A percentile compares a stretch with the other conserved stretches of the same genome.
Conservation (phyloP, 2,888 invertebrate species). For the Phlogophora meticulosa region DNA sequence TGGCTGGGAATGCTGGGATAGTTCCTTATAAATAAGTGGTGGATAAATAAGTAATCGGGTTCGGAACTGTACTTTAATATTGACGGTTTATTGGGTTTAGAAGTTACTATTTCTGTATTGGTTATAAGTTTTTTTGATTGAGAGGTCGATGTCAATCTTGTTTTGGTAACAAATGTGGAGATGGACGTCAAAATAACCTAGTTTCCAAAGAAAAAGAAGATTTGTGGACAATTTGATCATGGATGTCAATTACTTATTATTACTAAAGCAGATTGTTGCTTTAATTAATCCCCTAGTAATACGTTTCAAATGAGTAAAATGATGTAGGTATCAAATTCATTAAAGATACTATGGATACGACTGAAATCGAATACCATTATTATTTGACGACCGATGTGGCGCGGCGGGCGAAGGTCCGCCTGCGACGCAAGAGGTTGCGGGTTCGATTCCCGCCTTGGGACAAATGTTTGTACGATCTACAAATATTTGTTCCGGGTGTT, state of each 20-base stretch:
- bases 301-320: background rate
- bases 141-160: background rate
- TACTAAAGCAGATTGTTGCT: background rate
- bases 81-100: constrained; percentile 50
- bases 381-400: no score
- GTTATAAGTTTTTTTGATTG: constrained; percentile 20
- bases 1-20: constrained; percentile 56
- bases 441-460: no score
- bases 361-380: constrained; percentile 1
- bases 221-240: background rate
- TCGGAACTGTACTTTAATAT: constrained; percentile 53
- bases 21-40: constrained; percentile 63
- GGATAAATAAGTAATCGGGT: constrained; percentile 61
- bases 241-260: background rate
- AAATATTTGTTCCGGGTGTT: no score
- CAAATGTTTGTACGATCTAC: no score
- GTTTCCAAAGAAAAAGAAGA: background rate
- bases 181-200: background rate
- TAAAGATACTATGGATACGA: background rate
- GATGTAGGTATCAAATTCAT: background rate
- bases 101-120: constrained; percentile 33
- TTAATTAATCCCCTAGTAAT: background rate
- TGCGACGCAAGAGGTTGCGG: no score
- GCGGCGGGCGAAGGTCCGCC: no score
- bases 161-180: constrained; percentile 2